These are phyloP conservation scores for Tetramorium simillimum DNA, from an alignment of 1,140 invertebrate species.

Conservation along the genomic window DNA sequence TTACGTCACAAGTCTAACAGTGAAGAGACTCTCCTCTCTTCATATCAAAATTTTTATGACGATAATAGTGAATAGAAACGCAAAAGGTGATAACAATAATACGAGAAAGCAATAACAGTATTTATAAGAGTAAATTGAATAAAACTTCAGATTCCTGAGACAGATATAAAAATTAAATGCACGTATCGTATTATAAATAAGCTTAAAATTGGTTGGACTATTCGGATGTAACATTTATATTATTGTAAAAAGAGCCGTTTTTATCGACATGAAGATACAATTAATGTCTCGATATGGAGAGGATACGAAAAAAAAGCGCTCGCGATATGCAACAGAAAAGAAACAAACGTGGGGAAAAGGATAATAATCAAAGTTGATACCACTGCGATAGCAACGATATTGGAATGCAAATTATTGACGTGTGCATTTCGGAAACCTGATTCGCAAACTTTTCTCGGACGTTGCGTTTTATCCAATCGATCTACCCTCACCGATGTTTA, in stretches of 20 bases:
- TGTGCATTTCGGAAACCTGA: constrained; percentile 68
- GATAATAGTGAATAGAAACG: neutral
- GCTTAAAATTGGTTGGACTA: constrained; percentile 22
- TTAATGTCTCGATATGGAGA: constrained; percentile 49
- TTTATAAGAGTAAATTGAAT: neutral
- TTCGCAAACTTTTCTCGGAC: constrained; percentile 66
- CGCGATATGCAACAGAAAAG: constrained; percentile 42
- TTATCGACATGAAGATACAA: constrained; percentile 46
- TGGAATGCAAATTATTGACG: constrained; percentile 71
- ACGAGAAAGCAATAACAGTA: constrained; percentile 8
- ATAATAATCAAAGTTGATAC: constrained; percentile 66
- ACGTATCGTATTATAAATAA: constrained; percentile 26
- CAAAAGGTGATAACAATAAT: neutral
- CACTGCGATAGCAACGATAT: constrained; percentile 62
- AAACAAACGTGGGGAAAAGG: constrained; percentile 45
- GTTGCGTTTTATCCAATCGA: constrained; percentile 71
- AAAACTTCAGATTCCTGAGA: constrained; percentile 7
- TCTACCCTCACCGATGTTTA: constrained; percentile 67
- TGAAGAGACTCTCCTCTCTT: neutral
- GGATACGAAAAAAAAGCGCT: constrained; percentile 41
- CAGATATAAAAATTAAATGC: constrained; percentile 31
- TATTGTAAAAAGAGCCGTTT: constrained; percentile 35
- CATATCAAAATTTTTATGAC: neutral
- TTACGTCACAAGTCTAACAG: neutral
- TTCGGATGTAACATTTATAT: constrained; percentile 26